Evolutionary conservation across 2,888 invertebrate species (phyloP), one percentile per base, ranked within the genome.

Genomic region (Caenorhabditis imperialis): DNA sequence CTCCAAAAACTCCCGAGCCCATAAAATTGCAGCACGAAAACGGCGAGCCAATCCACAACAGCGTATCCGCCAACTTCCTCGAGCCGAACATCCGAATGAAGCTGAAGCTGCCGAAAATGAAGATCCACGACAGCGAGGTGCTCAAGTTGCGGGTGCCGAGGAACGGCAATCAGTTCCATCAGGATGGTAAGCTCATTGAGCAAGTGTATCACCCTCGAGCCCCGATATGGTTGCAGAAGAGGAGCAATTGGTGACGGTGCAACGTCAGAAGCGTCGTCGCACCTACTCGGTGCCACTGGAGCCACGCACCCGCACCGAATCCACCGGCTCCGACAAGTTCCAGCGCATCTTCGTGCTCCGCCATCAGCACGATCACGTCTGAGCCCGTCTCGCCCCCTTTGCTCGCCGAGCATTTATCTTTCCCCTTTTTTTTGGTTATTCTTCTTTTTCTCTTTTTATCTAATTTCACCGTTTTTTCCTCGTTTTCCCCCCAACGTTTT

Each of bases 271-370:
- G 12, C 62, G 73, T 2, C 53, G 73, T 16, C 54, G 73, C 18
- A 73, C 73, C 16, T 67, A 65, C 23, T 73, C 73, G 2, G 54
- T 73, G 7, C 73, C 73, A 18, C 48, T 73, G 3, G 73, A 73
- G 35, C 50, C 60, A 5, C 53, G 60, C 2, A 42, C 58, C 8
- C 60, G 65, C 23, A 51, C 54, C 6, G 48, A 73, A 30, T 73
- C 73, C 14, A 67, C 73, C n/a, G 50, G 60, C 7, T 73, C 73
- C 30, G 60, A 73, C 7, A 50, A 60, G 20, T 38, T 48, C n/a
- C 47, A 58, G 22, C 44, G 47, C 8, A 20, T 61, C 12, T 40
- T 61, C 12, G 33, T 61, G 38, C 12, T 60, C 0, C 45, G 50
- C 5, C 48, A 18, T 22, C 38, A 42, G n/a, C n/a, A n/a, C n/a